Base-by-base conservation (phyloP, 1,140 invertebrate genomes). In the Lethrus apterus region DNA sequence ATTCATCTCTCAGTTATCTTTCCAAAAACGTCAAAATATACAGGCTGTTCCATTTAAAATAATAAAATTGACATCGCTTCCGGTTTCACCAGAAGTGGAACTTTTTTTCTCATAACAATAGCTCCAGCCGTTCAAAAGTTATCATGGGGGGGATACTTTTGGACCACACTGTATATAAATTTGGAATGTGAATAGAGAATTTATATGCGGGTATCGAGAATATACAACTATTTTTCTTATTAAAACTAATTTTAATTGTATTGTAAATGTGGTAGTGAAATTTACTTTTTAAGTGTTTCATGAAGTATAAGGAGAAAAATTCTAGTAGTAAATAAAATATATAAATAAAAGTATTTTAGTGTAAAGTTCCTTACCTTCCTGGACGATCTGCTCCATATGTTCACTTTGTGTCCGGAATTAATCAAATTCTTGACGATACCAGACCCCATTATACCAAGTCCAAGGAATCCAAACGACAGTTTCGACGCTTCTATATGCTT, bases 381-480 rank as follows among this genome's bases (percentile, higher is more conserved):
- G 20, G 83, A 77, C 49, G 90, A 89, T 57, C 93, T 79, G 71
- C 96, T 97, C 93, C 93, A 97, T 23, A 97, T 81, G 53, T 88
- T 81, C 8, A 97, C 89, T 60, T 85, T 84, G 68, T 97, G 93
- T 4, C 92, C 92, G 34, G 91, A 93, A 63, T 90, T 89, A 51
- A 97, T 79, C 13, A 98, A 73, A 67, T 96, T 95, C 73, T 92
- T 93, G 1, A 97, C 91, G 60, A 97, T 92, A 13, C 90, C 89
- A 31, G 85, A 83, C n/a, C 93, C 93, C 86, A 98, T 97, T 56
- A 91, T 93, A 29, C 93, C 93, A 5, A 97, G 75, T 1, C 94
- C 94, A 23, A 98, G 78, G 67, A 97, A 97, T 9, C 94, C 94
- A 64, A 97, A 94, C 59, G 84, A 91, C 63, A 90, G 78, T 44